Evolutionary conservation across 2,113 vertebrate species (phyloP).

Genomic region (Misgurnus anguillicaudatus): DNA sequence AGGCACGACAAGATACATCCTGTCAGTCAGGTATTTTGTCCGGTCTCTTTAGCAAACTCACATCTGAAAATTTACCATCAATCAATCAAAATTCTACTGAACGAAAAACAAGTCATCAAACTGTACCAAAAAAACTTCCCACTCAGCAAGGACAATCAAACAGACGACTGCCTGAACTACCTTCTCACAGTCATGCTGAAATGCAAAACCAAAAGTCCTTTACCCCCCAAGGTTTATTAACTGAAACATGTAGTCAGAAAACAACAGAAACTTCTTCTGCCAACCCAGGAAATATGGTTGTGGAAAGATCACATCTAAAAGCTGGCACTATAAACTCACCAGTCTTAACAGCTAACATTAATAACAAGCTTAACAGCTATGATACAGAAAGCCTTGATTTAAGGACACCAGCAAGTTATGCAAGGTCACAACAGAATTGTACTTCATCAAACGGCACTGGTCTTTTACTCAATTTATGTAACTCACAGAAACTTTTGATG

Average conservation of each 20-base stretch:
- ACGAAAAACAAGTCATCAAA: slow-evolving; percentile 38
- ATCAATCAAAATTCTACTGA: slow-evolving; percentile 41
- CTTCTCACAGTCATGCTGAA: slow-evolving; percentile 37
- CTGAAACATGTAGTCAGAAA: slow-evolving; percentile 72
- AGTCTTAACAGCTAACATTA: slow-evolving; percentile 46
- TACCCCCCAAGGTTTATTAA: slow-evolving; percentile 71
- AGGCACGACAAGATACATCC: slow-evolving; percentile 43
- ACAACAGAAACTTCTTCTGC: slow-evolving; percentile 61
- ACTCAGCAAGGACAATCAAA: slow-evolving; percentile 33
- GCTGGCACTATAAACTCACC: slow-evolving; percentile 45
- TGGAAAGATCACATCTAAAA: slow-evolving; percentile 60
- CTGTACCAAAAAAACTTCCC: slow-evolving; percentile 38
- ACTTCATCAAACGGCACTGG: slow-evolving; percentile 61
- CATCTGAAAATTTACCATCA: slow-evolving; percentile 65
- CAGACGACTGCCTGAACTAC: slow-evolving; percentile 43
- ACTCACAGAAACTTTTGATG: slow-evolving; percentile 53
- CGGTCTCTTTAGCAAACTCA: slow-evolving; percentile 69
- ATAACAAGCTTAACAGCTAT: slow-evolving; percentile 55
- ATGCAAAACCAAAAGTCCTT: slow-evolving; percentile 48
- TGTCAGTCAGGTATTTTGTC: slow-evolving; percentile 70
- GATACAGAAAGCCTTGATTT: slow-evolving; percentile 71
- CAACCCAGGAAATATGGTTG: slow-evolving; percentile 56
- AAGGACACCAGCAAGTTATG: slow-evolving; percentile 70
- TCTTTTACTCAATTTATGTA: slow-evolving; percentile 61
- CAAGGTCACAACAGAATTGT: slow-evolving; percentile 65